Conservation (phyloP, 2,113 vertebrate genomes). For the Cryptoleucopteryx plumbea region DNA sequence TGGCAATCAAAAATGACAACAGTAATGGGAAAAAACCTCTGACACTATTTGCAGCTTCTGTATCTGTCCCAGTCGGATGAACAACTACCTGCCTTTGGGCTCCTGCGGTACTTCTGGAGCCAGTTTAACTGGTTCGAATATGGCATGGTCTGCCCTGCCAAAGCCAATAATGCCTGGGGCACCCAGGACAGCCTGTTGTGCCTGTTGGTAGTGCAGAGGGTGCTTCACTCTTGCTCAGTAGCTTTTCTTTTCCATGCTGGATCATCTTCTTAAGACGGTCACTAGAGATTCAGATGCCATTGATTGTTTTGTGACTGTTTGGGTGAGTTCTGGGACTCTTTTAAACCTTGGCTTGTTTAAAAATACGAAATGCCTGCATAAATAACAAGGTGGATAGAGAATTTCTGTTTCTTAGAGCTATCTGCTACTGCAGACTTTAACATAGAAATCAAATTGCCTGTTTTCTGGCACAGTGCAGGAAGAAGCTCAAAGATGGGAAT, state of each 20-base stretch:
- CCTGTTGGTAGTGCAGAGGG: conserved; percentile 10
- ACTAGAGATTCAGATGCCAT: not conserved
- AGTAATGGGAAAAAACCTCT: conserved; percentile 13
- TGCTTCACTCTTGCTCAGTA: not conserved
- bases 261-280: not conserved
- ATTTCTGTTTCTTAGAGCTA: not conserved
- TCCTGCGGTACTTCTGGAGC: not conserved
- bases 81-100: conserved; percentile 31
- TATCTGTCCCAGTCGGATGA: not conserved
- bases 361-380: not conserved
- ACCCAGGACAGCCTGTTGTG: conserved; percentile 30
- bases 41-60: not conserved
- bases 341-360: not conserved
- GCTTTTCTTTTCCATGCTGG: not conserved
- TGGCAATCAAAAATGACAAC: not conserved
- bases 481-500: not conserved
- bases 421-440: not conserved
- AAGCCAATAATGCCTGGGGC: conserved; percentile 26
- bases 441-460: not conserved
- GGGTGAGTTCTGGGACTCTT: not conserved
- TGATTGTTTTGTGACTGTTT: not conserved
- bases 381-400: not conserved
- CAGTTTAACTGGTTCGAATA: conserved; percentile 49
- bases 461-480: not conserved
- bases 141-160: conserved; percentile 23